Percentiles rank a stretch among this genome's conserved stretches.
Evolutionary conservation across 2,797 vertebrate genomes (phyloP).

Genomic region (Chanos chanos): DNA sequence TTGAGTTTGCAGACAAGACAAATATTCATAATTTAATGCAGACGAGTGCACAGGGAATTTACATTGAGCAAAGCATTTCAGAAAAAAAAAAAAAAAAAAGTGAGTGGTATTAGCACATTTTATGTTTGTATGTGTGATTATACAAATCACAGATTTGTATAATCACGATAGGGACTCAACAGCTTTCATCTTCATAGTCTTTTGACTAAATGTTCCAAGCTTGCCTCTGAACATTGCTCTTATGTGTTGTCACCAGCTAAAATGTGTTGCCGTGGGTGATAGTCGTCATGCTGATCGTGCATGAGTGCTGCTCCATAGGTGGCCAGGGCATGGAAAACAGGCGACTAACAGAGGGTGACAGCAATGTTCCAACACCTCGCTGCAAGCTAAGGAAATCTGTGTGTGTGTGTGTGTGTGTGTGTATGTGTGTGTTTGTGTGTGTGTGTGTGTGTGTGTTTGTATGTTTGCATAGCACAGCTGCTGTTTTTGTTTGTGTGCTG

Average conservation of each 20-base stretch:
- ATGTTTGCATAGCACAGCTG: too few species aligned
- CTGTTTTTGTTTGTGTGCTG: too few species aligned
- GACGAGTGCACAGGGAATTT: background rate
- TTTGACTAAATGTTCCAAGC: slow-evolving; percentile 12
- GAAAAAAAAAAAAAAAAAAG: background rate
- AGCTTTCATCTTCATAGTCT: background rate
- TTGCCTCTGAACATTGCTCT: background rate
- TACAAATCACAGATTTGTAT: background rate
- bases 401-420: background rate
- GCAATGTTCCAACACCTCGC: too few species aligned
- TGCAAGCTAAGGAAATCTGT: too few species aligned
- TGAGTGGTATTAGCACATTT: background rate
- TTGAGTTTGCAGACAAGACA: slow-evolving; percentile 15
- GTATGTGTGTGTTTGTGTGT: background rate
- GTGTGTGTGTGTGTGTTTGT: too few species aligned
- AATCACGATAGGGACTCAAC: background rate
- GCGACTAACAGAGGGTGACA: slow-evolving; percentile 23
- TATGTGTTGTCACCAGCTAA: background rate
- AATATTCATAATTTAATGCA: slow-evolving; percentile 27
- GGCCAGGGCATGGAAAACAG: background rate
- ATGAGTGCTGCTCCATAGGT: background rate
- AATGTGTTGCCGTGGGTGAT: slow-evolving; percentile 10
- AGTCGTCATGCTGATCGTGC: slow-evolving; percentile 5
- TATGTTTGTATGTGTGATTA: slow-evolving; percentile 1
- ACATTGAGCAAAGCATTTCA: background rate